Evolutionary conservation across 2,797 vertebrate species (phyloP).

Genomic region (Schizopygopsis pylzovi): DNA sequence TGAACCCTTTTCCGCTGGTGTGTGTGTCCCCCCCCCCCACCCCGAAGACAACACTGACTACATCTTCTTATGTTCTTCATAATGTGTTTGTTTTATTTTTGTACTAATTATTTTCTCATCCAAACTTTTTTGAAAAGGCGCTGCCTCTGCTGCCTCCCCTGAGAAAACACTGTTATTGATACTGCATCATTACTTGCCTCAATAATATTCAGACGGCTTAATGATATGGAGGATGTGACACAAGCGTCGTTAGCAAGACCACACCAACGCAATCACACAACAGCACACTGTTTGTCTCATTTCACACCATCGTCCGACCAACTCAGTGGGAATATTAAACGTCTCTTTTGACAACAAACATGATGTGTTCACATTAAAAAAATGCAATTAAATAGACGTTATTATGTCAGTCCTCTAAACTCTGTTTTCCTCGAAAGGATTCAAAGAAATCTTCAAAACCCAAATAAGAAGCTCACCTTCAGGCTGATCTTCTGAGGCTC

Average conservation of each 20-base stretch:
- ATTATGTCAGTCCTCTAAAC: neutral
- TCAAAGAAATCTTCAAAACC: constrained; percentile 35
- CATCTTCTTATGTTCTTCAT: neutral
- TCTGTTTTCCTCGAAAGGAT: neutral
- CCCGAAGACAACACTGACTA: neutral
- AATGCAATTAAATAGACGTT: constrained; percentile 23
- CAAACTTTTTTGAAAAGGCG: neutral
- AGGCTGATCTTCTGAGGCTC: constrained; percentile 16
- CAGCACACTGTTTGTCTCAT: constrained; percentile 38
- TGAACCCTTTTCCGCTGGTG: constrained; percentile 6
- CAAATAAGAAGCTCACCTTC: constrained; percentile 33
- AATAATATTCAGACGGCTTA: constrained; percentile 23
- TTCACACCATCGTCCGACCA: constrained; percentile 44
- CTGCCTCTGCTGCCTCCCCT: neutral
- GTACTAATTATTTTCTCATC: constrained; percentile 19
- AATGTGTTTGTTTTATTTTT: constrained; percentile 21
- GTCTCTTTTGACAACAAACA: constrained; percentile 20
- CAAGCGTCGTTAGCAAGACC: constrained; percentile 65
- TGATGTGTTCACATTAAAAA: constrained; percentile 26
- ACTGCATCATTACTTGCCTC: constrained; percentile 37
- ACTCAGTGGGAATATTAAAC: constrained; percentile 40
- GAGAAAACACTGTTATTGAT: constrained; percentile 27
- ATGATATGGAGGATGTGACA: constrained; percentile 56
- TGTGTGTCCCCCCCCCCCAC: constrained; percentile 5
- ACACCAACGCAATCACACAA: constrained; percentile 51